These are phyloP conservation scores for Hyperoplus lanceolatus DNA, from an alignment of 2,797 vertebrate species.

Conservation along the genomic window DNA sequence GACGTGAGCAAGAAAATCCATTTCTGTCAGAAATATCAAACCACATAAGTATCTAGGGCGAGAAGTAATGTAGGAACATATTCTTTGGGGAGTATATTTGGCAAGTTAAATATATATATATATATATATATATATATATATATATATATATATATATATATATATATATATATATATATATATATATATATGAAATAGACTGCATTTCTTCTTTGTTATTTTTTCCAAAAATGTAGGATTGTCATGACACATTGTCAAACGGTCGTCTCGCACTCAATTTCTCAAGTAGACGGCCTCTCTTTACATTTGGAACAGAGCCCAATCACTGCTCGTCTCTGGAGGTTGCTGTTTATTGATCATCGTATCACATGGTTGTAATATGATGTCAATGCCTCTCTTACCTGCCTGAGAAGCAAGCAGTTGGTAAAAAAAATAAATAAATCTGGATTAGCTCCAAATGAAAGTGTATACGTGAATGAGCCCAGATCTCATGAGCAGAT, in stretches of 20 bases:
- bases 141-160: neutral
- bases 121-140: neutral
- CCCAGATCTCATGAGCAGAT: slow-evolving; percentile 11
- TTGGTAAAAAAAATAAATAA: slow-evolving; percentile 22
- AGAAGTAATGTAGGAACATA: slow-evolving; percentile 8
- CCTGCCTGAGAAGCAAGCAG: slow-evolving; percentile 47
- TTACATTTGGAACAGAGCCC: slow-evolving; percentile 56
- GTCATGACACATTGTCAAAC: slow-evolving; percentile 49
- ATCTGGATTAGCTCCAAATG: slow-evolving; percentile 51
- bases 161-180: neutral
- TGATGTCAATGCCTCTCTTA: slow-evolving; percentile 64
- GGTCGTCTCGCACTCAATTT: slow-evolving; percentile 51
- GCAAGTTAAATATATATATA: slow-evolving; percentile 12
- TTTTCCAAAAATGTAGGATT: slow-evolving; percentile 14
- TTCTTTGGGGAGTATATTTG: neutral
- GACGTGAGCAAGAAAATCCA: neutral
- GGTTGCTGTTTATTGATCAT: slow-evolving; percentile 64
- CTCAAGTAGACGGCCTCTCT: slow-evolving; percentile 45
- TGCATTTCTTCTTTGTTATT: neutral
- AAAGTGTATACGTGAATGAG: slow-evolving; percentile 19
- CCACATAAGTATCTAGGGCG: slow-evolving; percentile 3
- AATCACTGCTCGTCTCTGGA: slow-evolving; percentile 54
- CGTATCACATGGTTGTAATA: slow-evolving; percentile 67
- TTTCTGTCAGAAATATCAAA: slow-evolving; percentile 5
- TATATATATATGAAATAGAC: neutral